Evolutionary conservation across 2,797 vertebrate species (phyloP).

Genomic region (Anas bernieri): DNA sequence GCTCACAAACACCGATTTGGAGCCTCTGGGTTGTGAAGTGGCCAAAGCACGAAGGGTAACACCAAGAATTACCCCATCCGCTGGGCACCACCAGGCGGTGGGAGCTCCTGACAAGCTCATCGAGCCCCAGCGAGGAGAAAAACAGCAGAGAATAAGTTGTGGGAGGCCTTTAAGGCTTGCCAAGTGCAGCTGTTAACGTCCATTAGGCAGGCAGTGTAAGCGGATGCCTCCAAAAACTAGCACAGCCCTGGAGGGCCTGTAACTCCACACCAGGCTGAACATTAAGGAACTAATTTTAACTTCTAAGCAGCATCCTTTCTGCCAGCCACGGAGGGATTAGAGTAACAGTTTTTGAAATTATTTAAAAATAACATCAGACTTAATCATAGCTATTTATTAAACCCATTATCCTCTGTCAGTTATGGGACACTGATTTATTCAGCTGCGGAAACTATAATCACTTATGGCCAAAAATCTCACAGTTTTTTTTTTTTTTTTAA

Average conservation of each 20-base stretch:
- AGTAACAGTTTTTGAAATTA: slow-evolving; percentile 36
- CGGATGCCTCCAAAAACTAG: neutral
- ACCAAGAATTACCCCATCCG: neutral
- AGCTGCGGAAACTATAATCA: slow-evolving; percentile 19
- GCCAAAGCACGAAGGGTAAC: neutral
- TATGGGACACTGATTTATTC: slow-evolving; percentile 28
- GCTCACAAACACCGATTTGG: neutral
- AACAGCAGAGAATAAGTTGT: neutral
- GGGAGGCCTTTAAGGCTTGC: neutral
- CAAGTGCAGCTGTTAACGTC: neutral
- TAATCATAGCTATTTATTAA: slow-evolving; percentile 42
- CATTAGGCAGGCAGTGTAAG: neutral
- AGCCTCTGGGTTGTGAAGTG: neutral
- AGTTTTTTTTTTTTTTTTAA: neutral
- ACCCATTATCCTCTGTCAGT: slow-evolving; percentile 29
- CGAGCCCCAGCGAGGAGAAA: neutral
- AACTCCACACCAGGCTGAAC: slow-evolving; percentile 39
- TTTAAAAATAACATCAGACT: slow-evolving; percentile 53
- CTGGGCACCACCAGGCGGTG: neutral
- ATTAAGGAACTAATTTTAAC: slow-evolving; percentile 63
- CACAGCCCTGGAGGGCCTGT: neutral
- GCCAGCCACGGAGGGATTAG: slow-evolving; percentile 21
- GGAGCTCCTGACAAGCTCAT: neutral
- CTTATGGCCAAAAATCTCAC: neutral
- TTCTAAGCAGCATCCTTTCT: slow-evolving; percentile 27